These are phyloP conservation scores for Cotesia vestalis DNA, from an alignment of 1,140 invertebrate species.

Conservation along the genomic window DNA sequence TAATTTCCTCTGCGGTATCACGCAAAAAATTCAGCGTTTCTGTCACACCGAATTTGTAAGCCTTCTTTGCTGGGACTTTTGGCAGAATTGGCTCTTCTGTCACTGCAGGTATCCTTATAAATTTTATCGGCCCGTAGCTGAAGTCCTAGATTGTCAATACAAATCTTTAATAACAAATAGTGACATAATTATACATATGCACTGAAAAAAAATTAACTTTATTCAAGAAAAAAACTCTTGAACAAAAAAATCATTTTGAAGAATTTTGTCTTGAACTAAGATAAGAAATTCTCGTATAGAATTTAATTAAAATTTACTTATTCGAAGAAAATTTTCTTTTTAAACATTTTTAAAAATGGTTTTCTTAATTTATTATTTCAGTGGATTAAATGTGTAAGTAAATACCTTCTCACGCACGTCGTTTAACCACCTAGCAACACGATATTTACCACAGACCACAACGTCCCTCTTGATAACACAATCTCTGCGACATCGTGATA, in stretches of 20 bases:
- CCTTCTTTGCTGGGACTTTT: conserved; percentile 46
- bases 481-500: conserved; percentile 56
- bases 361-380: background rate
- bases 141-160: conserved; percentile 50
- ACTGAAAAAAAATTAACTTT: too few species aligned
- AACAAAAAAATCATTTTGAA: too few species aligned
- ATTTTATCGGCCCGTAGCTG: conserved; percentile 57
- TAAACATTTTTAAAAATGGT: too few species aligned
- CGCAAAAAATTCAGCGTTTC: conserved; percentile 57
- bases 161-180: too few species aligned
- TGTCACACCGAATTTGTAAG: conserved; percentile 47
- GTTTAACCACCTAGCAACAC: conserved; percentile 50
- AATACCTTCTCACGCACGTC: conserved; percentile 53
- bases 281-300: background rate
- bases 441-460: conserved; percentile 51
- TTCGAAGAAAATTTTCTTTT: too few species aligned
- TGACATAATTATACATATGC: too few species aligned
- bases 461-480: conserved; percentile 49
- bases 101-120: conserved; percentile 57
- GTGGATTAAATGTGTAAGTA: background rate
- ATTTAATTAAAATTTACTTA: background rate
- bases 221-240: too few species aligned
- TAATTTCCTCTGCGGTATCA: conserved; percentile 55
- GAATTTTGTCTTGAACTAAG: too few species aligned
- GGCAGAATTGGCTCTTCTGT: conserved; percentile 49